Percentiles rank a stretch among this genome's conserved stretches.
Conservation (phyloP, 30 jellyfish, hydroid and myxozoan species). For the Hydra vulgaris region DNA sequence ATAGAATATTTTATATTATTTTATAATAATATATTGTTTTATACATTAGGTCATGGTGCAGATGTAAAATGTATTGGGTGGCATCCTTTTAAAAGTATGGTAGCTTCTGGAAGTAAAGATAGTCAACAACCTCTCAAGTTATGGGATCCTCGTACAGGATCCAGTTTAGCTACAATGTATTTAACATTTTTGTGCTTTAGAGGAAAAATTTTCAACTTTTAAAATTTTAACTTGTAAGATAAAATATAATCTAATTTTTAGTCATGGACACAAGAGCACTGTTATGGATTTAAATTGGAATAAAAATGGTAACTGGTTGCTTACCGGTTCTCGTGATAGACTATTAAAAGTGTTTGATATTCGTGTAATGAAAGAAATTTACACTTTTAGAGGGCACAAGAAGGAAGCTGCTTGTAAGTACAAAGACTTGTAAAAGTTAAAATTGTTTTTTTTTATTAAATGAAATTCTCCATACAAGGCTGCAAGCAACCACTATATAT, state of each 20-base stretch:
- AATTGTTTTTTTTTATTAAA: too few relatives aligned
- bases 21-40: too few relatives aligned
- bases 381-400: slow-evolving; percentile 94
- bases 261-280: slow-evolving; percentile 94
- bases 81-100: slow-evolving; percentile 93
- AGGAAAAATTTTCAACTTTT: not conserved
- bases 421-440: not conserved
- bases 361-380: slow-evolving; percentile 83
- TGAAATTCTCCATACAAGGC: not conserved
- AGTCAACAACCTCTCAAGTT: slow-evolving; percentile 96
- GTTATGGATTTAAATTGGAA: slow-evolving; percentile 98
- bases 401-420: slow-evolving; percentile 85
- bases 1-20: too few relatives aligned
- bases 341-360: slow-evolving; percentile 86
- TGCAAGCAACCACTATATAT: not conserved
- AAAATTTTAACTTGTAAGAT: not conserved
- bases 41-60: slow-evolving; percentile 99
- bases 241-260: not conserved
- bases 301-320: slow-evolving; percentile 89
- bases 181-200: not conserved
- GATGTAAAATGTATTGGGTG: slow-evolving; percentile 96
- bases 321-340: slow-evolving; percentile 98
- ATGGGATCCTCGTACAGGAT: slow-evolving; percentile 94
- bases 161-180: slow-evolving; percentile 87
- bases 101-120: slow-evolving; percentile 98